Percentiles rank a stretch among this genome's conserved stretches.
Evolutionary conservation across 2,888 invertebrate genomes (phyloP).

Genomic region (Synanthedon formicaeformis): DNA sequence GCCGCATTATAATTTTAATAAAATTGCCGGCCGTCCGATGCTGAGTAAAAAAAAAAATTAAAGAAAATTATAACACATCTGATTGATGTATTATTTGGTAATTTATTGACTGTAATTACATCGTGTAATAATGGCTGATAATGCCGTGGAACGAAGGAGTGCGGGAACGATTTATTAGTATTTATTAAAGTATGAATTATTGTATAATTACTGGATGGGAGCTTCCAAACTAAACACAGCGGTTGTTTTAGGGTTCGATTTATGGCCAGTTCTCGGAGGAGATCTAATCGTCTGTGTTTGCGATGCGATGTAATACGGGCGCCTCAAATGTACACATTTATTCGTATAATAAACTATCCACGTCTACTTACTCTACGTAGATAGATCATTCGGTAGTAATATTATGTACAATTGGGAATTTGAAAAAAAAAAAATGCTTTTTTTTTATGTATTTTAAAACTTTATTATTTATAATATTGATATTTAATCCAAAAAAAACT

Average conservation of each 20-base stretch:
- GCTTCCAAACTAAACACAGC: conserved; percentile 65
- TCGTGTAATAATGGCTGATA: conserved; percentile 66
- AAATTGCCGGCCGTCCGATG: conserved; percentile 59
- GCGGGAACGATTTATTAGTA: conserved; percentile 65
- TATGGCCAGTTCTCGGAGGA: conserved; percentile 57
- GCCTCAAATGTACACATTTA: conserved; percentile 10
- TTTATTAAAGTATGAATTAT: conserved; percentile 71
- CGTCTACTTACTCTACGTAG: too few relatives aligned
- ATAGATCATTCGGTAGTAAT: too few relatives aligned
- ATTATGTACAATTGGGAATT: too few relatives aligned
- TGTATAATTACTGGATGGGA: conserved; percentile 66
- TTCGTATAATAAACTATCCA: too few relatives aligned
- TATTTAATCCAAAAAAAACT: too few relatives aligned
- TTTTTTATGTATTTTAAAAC: too few relatives aligned
- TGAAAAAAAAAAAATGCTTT: too few relatives aligned
- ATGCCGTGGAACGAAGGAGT: conserved; percentile 38
- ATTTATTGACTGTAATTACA: conserved; percentile 69
- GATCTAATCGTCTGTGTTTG: conserved; percentile 50
- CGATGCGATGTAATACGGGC: conserved; percentile 28
- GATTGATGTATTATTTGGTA: conserved; percentile 71
- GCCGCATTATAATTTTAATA: conserved; percentile 67
- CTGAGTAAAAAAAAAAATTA: conserved; percentile 40
- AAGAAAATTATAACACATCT: conserved; percentile 69
- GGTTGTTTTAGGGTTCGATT: conserved; percentile 64
- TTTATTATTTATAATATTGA: too few relatives aligned